Evolutionary conservation across 2,113 vertebrate species (phyloP), one percentile per base, ranked within the genome.

Genomic region (Benitochromis conjunctus): DNA sequence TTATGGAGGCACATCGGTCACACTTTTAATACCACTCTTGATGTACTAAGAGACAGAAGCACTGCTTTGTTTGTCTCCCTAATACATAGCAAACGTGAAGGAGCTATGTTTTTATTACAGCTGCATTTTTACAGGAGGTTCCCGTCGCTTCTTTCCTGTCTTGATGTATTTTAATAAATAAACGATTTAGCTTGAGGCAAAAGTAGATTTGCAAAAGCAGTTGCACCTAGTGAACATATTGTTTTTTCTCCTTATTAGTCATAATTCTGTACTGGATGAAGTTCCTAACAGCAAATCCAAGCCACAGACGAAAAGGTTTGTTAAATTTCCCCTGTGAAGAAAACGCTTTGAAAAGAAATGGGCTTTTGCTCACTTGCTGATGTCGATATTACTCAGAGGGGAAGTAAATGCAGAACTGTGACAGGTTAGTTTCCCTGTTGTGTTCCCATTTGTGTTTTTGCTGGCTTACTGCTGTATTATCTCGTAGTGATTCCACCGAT

Each of bases 401-500:
- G 26, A 51, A 78, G 64, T 38, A 29, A 90, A 83, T 48, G 83
- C 36, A 48, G 56, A 64, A 13, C 80, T 58, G 55, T 80, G 88
- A 84, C 80, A 88, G 90, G 80, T 91, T 80, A 8, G 77, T 86
- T 91, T 84, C 43, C 31, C 79, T 4, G 11, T 64, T 82, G 79
- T 80, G 79, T 82, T 81, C 51, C 12, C 79, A 38, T 80, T 88
- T 89, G 85, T 56, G 76, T 89, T 88, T 80, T 79, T 88, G 54
- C 56, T 86, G 86, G 89, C 71, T 71, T 54, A 56, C 82, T 0
- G 16, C 38, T 62, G 80, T 86, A 89, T 91, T 88, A 88, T 92
- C 91, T 91, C 43, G 38, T 14, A 31, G 56, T 31, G 82, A 90
- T 91, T 83, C 69, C 71, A 64, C 85, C n/a, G 86, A 92, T 92